These are phyloP conservation scores for Bombus picipes DNA, from an alignment of 1,140 invertebrate genomes.

Conservation along the genomic window DNA sequence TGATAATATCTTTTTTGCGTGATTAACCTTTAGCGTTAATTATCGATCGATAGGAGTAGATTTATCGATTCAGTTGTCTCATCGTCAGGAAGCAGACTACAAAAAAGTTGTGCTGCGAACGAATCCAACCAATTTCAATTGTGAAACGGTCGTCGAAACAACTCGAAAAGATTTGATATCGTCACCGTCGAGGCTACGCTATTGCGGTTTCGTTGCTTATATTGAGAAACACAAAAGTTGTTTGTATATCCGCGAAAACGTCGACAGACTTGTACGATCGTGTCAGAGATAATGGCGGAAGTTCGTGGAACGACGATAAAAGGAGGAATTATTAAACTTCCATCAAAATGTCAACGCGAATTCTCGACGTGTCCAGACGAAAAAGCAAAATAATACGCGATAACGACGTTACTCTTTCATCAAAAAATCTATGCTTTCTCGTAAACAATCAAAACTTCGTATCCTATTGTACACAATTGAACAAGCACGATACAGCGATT, in stretches of 20 bases:
- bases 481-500: too few species aligned
- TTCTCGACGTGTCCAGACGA: background rate
- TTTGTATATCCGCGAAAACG: background rate
- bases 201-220: background rate
- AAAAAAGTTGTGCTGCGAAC: too few species aligned
- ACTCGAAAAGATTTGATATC: too few species aligned
- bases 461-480: too few species aligned
- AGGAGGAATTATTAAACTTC: background rate
- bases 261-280: background rate
- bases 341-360: background rate
- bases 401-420: too few species aligned
- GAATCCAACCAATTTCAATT: background rate
- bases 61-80: too few species aligned
- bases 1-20: background rate
- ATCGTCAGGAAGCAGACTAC: too few species aligned
- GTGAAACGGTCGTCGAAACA: background rate
- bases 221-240: conserved; percentile 13
- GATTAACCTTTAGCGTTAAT: background rate
- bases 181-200: too few species aligned
- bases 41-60: too few species aligned
- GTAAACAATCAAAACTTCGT: too few species aligned
- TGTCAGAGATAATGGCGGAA: background rate
- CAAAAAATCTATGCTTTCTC: too few species aligned
- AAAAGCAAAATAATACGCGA: background rate
- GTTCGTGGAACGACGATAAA: background rate